phyloP scores from a whole-genome alignment of 2,113 vertebrate genomes.

The Microcebus tavaratra region DNA sequence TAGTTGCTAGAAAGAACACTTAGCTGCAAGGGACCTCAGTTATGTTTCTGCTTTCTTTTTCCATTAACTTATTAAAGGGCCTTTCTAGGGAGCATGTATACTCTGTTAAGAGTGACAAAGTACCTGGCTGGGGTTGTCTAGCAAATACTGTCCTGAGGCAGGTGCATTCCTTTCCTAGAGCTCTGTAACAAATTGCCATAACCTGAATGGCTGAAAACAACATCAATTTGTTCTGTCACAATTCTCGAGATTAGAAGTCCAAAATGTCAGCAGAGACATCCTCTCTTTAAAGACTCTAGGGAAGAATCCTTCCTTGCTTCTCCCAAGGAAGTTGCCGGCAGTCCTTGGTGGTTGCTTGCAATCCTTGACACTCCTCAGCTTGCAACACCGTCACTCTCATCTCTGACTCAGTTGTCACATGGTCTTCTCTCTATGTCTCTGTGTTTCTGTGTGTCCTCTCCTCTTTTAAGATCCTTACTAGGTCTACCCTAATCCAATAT shows the following conservation, averaged over 20 bases:
- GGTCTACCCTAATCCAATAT: background rate
- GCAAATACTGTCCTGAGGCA: background rate
- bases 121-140: background rate
- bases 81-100: background rate
- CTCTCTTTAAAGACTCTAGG: background rate
- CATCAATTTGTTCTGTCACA: background rate
- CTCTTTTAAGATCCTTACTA: background rate
- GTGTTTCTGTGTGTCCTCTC: no score
- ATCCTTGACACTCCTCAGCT: background rate
- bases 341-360: no score
- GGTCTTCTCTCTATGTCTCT: background rate
- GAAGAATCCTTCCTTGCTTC: background rate
- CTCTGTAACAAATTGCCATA: background rate
- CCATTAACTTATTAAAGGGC: background rate
- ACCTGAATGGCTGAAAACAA: background rate
- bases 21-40: background rate
- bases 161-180: background rate
- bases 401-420: background rate
- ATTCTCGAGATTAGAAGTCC: background rate
- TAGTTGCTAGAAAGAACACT: background rate
- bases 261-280: background rate
- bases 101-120: background rate
- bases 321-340: background rate
- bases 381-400: accelerated
- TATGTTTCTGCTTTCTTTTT: background rate